Conservation (phyloP, 2,888 invertebrate species). For the Plagodis dolabraria region DNA sequence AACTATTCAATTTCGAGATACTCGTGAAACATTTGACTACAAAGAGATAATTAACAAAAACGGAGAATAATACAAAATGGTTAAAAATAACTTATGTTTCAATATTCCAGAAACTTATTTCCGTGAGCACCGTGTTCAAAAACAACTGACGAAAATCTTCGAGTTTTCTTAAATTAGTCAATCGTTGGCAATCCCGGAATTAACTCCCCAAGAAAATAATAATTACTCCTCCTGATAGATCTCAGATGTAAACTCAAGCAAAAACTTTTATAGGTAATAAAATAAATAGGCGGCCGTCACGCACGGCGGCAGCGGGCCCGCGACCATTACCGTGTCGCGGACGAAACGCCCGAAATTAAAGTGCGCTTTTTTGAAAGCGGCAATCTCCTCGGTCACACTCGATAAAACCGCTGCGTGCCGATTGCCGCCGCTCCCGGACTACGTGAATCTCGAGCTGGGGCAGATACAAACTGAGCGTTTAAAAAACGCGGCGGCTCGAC, state of each 20-base stretch:
- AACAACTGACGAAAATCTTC: too few species aligned
- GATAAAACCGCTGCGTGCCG: conserved; percentile 81
- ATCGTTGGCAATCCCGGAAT: conserved; percentile 21
- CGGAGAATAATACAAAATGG: too few species aligned
- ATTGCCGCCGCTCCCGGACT: conserved; percentile 62
- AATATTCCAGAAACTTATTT: too few species aligned
- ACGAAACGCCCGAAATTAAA: conserved; percentile 79
- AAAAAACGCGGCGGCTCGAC: conserved; percentile 7
- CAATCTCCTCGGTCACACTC: conserved; percentile 77
- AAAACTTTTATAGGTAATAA: conserved; percentile 77
- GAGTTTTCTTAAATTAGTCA: background rate
- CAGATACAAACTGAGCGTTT: conserved; percentile 14
- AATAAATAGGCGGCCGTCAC: conserved; percentile 75
- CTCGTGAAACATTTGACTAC: too few species aligned
- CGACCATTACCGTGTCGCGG: conserved; percentile 56
- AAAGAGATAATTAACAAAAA: too few species aligned
- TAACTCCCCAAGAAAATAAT: conserved; percentile 20
- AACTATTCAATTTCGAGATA: too few species aligned
- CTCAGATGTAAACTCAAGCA: conserved; percentile 40
- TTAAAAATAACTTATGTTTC: too few species aligned
- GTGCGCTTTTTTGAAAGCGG: conserved; percentile 78
- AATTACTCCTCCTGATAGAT: conserved; percentile 30
- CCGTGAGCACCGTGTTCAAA: too few species aligned
- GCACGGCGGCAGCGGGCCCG: conserved; percentile 70
- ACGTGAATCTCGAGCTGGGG: conserved; percentile 40